Conservation (phyloP, 1,140 invertebrate species). For the Camponotus pennsylvanicus region DNA sequence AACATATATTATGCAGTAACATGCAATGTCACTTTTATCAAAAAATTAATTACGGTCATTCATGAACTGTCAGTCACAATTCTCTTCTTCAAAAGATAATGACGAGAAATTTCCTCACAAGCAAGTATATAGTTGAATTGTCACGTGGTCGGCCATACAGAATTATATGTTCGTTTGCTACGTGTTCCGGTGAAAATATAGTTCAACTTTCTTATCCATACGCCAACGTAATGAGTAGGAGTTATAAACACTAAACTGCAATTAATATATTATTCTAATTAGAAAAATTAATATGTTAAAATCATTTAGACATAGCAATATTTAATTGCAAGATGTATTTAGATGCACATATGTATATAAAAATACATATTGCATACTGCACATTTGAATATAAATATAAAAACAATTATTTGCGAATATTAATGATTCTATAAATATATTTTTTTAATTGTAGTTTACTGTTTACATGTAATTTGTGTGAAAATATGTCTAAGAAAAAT, state of each 20-base stretch:
- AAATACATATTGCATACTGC: no score
- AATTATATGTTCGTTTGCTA: not conserved
- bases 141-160: not conserved
- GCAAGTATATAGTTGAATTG: not conserved
- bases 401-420: not conserved
- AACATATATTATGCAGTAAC: not conserved
- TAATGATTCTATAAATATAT: not conserved
- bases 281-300: not conserved
- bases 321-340: not conserved
- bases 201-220: slow-evolving; percentile 5
- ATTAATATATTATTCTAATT: not conserved
- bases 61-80: not conserved
- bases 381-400: not conserved
- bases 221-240: not conserved
- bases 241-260: not conserved
- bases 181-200: not conserved
- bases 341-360: not conserved
- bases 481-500: not conserved
- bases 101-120: not conserved
- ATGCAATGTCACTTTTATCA: not conserved
- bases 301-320: not conserved
- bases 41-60: not conserved
- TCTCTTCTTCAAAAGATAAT: not conserved
- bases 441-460: not conserved
- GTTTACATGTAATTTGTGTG: not conserved